These are phyloP conservation scores for Aspidoscelis tigris DNA, from an alignment of 2,113 vertebrate genomes.

Conservation along the genomic window DNA sequence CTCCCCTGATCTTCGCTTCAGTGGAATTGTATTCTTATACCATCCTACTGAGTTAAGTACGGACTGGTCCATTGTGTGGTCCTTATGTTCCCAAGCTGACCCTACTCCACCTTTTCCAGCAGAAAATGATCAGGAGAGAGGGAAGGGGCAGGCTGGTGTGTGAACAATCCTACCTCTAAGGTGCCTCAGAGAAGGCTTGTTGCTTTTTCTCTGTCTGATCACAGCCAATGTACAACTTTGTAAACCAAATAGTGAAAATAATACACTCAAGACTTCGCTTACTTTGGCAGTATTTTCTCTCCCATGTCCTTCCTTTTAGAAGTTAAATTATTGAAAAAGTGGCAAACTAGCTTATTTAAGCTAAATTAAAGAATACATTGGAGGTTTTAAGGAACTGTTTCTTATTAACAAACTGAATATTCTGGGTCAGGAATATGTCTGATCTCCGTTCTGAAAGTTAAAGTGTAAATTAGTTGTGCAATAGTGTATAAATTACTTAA, in stretches of 20 bases:
- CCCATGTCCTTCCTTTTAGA: constrained; percentile 27
- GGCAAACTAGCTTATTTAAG: neutral
- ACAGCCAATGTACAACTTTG: neutral
- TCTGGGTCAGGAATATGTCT: neutral
- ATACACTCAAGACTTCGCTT: constrained; percentile 6
- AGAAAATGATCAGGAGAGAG: too few relatives aligned
- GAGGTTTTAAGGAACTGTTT: constrained; percentile 2
- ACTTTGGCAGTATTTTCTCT: neutral
- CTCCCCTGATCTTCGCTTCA: too few relatives aligned
- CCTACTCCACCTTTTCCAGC: too few relatives aligned
- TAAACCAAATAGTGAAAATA: neutral
- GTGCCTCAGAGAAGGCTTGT: too few relatives aligned
- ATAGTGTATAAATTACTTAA: constrained; percentile 22
- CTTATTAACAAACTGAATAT: neutral
- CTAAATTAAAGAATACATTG: constrained; percentile 20
- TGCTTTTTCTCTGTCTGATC: too few relatives aligned
- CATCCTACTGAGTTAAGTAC: too few relatives aligned
- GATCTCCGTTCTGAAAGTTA: constrained; percentile 13
- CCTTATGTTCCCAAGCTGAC: too few relatives aligned
- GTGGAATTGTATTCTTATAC: too few relatives aligned
- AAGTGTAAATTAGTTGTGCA: constrained; percentile 21
- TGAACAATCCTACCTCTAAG: too few relatives aligned
- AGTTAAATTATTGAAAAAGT: constrained; percentile 11
- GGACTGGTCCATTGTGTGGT: too few relatives aligned
- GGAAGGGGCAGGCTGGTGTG: too few relatives aligned